Evolutionary conservation across 2,888 invertebrate genomes (phyloP).

Genomic region (Penaeus monodon): DNA sequence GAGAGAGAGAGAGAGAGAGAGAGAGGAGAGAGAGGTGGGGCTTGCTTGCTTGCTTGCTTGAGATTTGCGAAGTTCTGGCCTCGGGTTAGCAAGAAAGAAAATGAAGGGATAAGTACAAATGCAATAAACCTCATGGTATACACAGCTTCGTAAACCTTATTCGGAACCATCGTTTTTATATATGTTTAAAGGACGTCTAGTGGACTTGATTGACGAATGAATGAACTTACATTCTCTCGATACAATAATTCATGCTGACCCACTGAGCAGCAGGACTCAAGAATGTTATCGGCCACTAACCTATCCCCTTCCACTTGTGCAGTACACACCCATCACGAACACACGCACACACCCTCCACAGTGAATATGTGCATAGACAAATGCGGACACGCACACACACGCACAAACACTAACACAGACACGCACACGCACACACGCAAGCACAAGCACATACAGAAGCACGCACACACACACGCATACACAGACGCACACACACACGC

Average conservation of each 20-base stretch:
- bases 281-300: too few relatives aligned
- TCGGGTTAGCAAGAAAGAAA: not conserved
- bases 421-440: not conserved
- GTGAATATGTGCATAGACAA: too few relatives aligned
- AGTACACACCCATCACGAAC: too few relatives aligned
- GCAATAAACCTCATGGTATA: not conserved
- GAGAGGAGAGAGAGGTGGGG: slow-evolving; percentile 30
- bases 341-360: not conserved
- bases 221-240: too few relatives aligned
- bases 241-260: too few relatives aligned
- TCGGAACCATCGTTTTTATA: not conserved
- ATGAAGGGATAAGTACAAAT: not conserved
- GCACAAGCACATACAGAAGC: not conserved
- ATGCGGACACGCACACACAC: not conserved
- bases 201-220: too few relatives aligned
- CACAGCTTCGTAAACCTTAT: not conserved
- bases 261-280: too few relatives aligned
- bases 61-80: too few relatives aligned
- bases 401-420: not conserved
- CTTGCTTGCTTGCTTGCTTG: too few relatives aligned
- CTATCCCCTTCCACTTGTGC: too few relatives aligned
- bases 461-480: slow-evolving; percentile 1
- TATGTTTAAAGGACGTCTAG: too few relatives aligned
- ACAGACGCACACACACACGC: not conserved
- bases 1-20: slow-evolving; percentile 35